phyloP scores from a whole-genome alignment of 2,797 vertebrate species.

The Sphenopsis melanotis region DNA sequence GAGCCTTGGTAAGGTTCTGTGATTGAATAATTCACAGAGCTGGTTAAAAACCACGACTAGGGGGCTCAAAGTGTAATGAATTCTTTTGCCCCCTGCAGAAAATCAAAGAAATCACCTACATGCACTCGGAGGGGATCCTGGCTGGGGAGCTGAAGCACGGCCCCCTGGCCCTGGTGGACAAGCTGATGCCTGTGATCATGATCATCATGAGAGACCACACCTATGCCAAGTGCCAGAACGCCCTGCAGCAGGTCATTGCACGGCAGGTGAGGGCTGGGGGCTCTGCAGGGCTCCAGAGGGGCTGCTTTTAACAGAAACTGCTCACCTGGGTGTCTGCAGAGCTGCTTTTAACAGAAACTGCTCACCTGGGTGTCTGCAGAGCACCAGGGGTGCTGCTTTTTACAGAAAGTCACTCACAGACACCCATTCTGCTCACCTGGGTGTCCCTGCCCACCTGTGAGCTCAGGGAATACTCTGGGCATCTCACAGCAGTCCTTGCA shows the following conservation, averaged over 20 bases:
- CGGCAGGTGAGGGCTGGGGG: conserved; percentile 79
- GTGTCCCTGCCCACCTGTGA: neutral
- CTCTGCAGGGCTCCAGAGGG: no score
- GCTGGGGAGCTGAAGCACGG: conserved; percentile 97
- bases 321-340: neutral
- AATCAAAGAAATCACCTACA: conserved; percentile 99
- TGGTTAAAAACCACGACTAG: neutral
- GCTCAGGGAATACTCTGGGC: fast-evolving
- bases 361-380: no score
- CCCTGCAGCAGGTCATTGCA: conserved; percentile 94
- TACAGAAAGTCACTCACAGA: neutral
- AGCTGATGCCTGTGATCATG: conserved; percentile 99
- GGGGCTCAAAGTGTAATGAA: neutral
- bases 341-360: neutral
- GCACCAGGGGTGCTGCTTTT: no score
- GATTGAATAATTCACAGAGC: no score
- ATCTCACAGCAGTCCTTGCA: neutral
- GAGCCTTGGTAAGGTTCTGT: conserved; percentile 84
- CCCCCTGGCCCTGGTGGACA: conserved; percentile 93
- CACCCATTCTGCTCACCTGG: no score
- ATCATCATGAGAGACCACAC: conserved; percentile 98
- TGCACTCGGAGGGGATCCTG: conserved; percentile 98
- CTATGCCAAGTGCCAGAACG: conserved; percentile 95
- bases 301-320: no score
- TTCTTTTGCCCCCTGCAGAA: conserved; percentile 75